A percentile compares a stretch with the other conserved stretches of the same genome.
Conservation (phyloP, 2,888 invertebrate species). For the Noctua comes region DNA sequence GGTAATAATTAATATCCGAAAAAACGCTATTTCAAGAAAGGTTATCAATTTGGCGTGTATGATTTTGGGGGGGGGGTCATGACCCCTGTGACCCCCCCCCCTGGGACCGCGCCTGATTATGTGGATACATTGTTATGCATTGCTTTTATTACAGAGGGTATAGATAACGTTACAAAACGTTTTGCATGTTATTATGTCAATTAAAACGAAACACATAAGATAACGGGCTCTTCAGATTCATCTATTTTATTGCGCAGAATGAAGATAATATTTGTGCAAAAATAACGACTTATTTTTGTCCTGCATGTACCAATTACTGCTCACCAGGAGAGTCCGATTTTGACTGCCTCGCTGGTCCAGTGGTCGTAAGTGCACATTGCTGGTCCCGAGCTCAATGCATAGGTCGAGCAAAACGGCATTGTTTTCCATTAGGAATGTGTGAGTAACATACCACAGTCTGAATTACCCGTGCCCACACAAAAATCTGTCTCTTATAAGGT, state of each 20-base stretch:
- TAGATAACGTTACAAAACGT: slow-evolving; percentile 1
- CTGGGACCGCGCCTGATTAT: too few species aligned
- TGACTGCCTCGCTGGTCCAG: too few species aligned
- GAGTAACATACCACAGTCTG: background rate
- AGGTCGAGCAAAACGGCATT: background rate
- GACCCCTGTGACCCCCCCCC: too few species aligned
- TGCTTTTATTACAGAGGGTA: background rate
- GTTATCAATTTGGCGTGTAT: too few species aligned
- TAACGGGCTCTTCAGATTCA: background rate
- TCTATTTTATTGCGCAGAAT: background rate
- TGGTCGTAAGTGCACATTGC: too few species aligned
- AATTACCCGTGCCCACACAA: background rate
- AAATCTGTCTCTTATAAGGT: background rate
- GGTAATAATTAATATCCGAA: too few species aligned
- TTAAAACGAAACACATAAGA: background rate
- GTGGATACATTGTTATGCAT: background rate
- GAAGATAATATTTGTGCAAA: too few species aligned
- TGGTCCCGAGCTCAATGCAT: too few species aligned
- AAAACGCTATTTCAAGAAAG: too few species aligned
- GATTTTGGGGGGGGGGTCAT: too few species aligned
- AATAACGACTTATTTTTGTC: background rate
- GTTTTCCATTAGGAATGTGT: background rate
- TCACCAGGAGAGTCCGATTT: too few species aligned
- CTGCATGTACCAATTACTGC: too few species aligned
- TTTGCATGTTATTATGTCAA: background rate